Base-by-base conservation (phyloP, 2,888 invertebrate genomes). In the Melieria picta region DNA sequence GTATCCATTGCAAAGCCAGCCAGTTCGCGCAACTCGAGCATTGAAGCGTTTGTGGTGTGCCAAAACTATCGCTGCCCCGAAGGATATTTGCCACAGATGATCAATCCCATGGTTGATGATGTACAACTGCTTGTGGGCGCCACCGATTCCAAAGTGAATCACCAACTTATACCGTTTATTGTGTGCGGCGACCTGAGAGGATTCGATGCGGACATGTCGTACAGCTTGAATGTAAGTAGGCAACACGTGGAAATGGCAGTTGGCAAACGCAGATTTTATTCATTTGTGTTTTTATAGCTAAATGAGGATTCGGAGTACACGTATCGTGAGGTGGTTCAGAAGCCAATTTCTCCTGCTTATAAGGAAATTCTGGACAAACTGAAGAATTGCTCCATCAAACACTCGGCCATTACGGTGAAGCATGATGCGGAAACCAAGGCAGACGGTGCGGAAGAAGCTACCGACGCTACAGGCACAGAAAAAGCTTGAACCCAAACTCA, bases 31-130 rank as follows among this genome's bases (percentile, higher is more conserved):
- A 97, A 97, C 86, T 98, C 99, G 0, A 99, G 99, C 85, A 97
- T 98, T 77, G 98, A 99, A 88, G 94, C 98, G 0, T 99, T 99
- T 90, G 95, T 97, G 42, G 95, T 99, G 1, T 98, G 98, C 82
- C 91, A 93, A 83, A 90, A 93, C 75, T 99, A 96, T 85, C 88
- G 88, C 13, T 94, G 96, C 52, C 97, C 98, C 0, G 89, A 90
- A 45, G 96, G 92, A 3, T 98, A 96, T 85, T 87, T 90, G 68
- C 97, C 98, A 0, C 94, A 93, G 75, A 93, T 96, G 92, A 90
- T 94, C 30, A 97, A 97, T 84, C 95, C 97, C 9, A 89, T 95
- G 75, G 88, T 96, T 65, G 93, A 95, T 80, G 91, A 92, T 77
- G 89, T 91, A 50, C 90, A 93, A 81, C 91, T 92, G 80, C 91